A percentile compares a stretch with the other conserved stretches of the same genome.
Evolutionary conservation across 2,113 vertebrate species (phyloP).

Genomic region (Aegotheles bennettii): DNA sequence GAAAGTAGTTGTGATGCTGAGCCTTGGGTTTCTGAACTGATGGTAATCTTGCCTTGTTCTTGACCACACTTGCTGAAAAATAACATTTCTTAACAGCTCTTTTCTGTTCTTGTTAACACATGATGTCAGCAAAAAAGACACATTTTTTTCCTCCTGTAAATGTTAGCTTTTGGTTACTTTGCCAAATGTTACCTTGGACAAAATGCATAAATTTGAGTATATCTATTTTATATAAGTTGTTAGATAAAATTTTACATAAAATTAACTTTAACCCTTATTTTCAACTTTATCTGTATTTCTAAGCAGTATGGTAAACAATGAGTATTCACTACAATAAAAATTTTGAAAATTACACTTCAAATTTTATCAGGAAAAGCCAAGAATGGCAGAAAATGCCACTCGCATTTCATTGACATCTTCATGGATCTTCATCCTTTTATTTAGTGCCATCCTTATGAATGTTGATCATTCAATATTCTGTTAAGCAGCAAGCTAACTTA

Average conservation of each 20-base stretch:
- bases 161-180: neutral
- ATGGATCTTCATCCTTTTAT: rapidly evolving
- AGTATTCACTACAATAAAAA: neutral
- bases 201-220: neutral
- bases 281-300: neutral
- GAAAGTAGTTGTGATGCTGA: neutral
- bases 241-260: neutral
- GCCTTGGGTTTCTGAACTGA: neutral
- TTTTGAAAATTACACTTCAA: neutral
- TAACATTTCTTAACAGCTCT: neutral
- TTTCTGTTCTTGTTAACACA: neutral
- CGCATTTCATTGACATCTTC: neutral
- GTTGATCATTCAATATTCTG: neutral
- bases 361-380: neutral
- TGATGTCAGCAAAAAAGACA: neutral
- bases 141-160: neutral
- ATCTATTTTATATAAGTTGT: no score
- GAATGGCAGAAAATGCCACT: neutral
- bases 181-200: neutral
- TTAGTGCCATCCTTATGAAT: neutral
- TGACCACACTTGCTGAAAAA: neutral
- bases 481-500: neutral
- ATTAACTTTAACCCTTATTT: neutral
- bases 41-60: neutral
- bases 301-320: no score